Conservation (phyloP, 2,888 invertebrate species). For the Trachelus iudaicus region DNA sequence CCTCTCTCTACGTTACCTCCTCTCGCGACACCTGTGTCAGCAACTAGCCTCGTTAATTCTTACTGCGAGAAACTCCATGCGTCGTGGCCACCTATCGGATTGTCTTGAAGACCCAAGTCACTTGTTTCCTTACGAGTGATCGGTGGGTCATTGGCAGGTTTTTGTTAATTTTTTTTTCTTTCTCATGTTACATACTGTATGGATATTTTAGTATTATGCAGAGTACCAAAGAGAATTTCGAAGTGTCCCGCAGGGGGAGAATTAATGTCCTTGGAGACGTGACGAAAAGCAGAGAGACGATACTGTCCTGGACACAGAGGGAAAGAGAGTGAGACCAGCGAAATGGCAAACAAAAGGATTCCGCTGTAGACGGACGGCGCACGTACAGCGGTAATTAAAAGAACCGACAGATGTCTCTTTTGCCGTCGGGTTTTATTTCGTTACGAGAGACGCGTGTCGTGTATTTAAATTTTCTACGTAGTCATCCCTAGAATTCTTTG, state of each 20-base stretch:
- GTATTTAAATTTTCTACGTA: slow-evolving; percentile 60
- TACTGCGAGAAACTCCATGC: slow-evolving; percentile 25
- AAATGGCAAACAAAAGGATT: slow-evolving; percentile 56
- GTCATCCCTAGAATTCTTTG: slow-evolving; percentile 57
- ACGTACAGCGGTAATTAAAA: slow-evolving; percentile 64
- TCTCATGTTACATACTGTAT: not conserved
- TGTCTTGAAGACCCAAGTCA: not conserved
- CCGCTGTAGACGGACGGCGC: slow-evolving; percentile 37
- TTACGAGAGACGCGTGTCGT: slow-evolving; percentile 59
- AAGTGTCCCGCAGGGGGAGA: slow-evolving; percentile 19
- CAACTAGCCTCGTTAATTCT: slow-evolving; percentile 67
- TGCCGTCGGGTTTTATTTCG: slow-evolving; percentile 62
- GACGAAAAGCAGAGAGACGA: slow-evolving; percentile 38
- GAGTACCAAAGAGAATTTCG: slow-evolving; percentile 17
- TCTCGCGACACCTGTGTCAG: slow-evolving; percentile 62
- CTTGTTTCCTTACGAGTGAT: not conserved
- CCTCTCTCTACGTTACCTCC: slow-evolving; percentile 41
- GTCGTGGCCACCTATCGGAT: not conserved
- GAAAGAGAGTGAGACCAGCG: slow-evolving; percentile 24
- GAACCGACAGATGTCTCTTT: slow-evolving; percentile 65
- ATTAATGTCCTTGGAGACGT: slow-evolving; percentile 41
- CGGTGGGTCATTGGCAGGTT: not conserved
- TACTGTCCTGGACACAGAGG: not conserved
- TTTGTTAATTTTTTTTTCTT: not conserved
- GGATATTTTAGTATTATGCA: not conserved